phyloP scores from a whole-genome alignment of 2,888 invertebrate species.

The Eilema depressum region DNA sequence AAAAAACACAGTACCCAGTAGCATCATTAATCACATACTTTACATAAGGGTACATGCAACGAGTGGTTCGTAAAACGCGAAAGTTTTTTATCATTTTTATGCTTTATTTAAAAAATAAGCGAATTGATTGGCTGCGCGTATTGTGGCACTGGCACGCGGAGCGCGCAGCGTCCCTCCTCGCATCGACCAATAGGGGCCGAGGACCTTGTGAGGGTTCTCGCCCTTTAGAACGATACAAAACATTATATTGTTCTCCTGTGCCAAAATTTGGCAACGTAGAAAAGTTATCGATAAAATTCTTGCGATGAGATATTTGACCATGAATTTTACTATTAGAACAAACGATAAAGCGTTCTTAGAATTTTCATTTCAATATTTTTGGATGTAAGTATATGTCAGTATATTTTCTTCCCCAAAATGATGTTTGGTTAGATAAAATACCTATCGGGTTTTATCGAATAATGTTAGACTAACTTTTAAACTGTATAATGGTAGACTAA shows the following conservation, averaged over 20 bases:
- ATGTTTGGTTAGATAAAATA: too few species aligned
- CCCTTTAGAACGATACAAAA: constrained; percentile 69
- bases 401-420: too few species aligned
- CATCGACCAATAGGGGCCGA: constrained; percentile 69
- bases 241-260: constrained; percentile 44
- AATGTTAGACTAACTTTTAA: too few species aligned
- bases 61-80: constrained; percentile 62
- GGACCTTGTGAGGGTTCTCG: constrained; percentile 73
- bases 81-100: constrained; percentile 81
- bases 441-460: too few species aligned
- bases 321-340: background rate
- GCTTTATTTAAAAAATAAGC: constrained; percentile 85
- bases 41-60: constrained; percentile 67
- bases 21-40: constrained; percentile 42
- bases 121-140: constrained; percentile 86
- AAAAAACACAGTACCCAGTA: constrained; percentile 18
- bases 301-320: background rate
- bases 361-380: too few species aligned
- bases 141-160: constrained; percentile 56
- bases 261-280: constrained; percentile 44
- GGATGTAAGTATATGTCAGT: too few species aligned
- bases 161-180: constrained; percentile 68
- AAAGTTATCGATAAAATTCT: constrained; percentile 32
- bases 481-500: too few species aligned
- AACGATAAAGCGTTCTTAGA: background rate